Percentiles rank a stretch among this genome's conserved stretches.
These are phyloP conservation scores for Cirrhinus mrigala DNA, from an alignment of 2,797 vertebrate species.

Conservation along the genomic window DNA sequence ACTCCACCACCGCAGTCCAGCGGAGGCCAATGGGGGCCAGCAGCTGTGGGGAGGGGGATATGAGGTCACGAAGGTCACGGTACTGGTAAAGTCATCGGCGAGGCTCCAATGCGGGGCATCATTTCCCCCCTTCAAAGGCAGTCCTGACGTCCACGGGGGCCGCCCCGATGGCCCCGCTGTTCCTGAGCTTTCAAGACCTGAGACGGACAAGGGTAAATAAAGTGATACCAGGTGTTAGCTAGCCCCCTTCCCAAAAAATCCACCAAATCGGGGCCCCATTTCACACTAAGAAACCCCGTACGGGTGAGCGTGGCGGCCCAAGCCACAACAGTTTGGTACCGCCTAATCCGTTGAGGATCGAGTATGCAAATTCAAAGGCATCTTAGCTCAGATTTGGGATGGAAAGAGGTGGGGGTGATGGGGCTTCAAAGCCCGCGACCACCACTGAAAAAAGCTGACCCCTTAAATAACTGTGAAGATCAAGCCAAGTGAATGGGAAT, in stretches of 20 bases:
- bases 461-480: constrained; percentile 71
- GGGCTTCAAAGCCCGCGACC: constrained; percentile 62
- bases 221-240: constrained; percentile 86
- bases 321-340: constrained; percentile 19
- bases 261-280: constrained; percentile 73
- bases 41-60: constrained; percentile 74
- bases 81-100: constrained; percentile 85
- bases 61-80: constrained; percentile 79
- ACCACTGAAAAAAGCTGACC: constrained; percentile 62
- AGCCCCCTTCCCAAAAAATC: constrained; percentile 65
- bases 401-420: not conserved
- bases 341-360: constrained; percentile 25
- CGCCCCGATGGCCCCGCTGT: constrained; percentile 76
- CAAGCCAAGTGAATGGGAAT: constrained; percentile 72
- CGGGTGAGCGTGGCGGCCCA: constrained; percentile 23
- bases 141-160: constrained; percentile 72
- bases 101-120: constrained; percentile 75
- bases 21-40: constrained; percentile 73
- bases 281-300: constrained; percentile 72
- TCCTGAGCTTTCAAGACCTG: constrained; percentile 77
- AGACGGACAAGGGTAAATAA: constrained; percentile 83
- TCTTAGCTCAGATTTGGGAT: constrained; percentile 61
- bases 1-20: constrained; percentile 58
- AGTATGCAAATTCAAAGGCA: constrained; percentile 49
- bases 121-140: constrained; percentile 80